Evolutionary conservation across 2,888 invertebrate species (phyloP), one percentile per base, ranked within the genome.

Genomic region (Heliconius hortense): DNA sequence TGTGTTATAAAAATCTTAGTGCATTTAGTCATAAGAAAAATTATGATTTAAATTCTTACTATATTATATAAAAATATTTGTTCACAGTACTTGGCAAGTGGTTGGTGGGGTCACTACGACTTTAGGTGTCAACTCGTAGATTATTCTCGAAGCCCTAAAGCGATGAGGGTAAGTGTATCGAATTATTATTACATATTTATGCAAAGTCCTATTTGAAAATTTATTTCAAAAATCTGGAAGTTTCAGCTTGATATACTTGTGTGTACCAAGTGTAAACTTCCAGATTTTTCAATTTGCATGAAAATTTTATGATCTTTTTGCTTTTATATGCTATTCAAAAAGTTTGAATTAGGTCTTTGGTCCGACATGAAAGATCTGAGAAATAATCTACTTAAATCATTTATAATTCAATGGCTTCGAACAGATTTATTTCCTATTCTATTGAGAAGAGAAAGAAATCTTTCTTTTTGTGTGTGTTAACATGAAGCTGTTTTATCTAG

Each of bases 121-220:
- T 96, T 97, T 84, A 95, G 95, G 78, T 98, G 98, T 90, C 97
- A 98, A 90, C 97, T 97, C n/a, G 97, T 98, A 67, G 98, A 98
- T 89, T 97, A 97, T 85, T 96, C 97, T 4, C 92, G 95, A 71
- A 95, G 94, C 84, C 96, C 97, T 1, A 89, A 95, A 85, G 98
- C 97, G 18, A 88, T 97, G 90, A 95, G 97, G 88, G 95, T 95
- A 91, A 89, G 95, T 91, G 78, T 21, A 24, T 56, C 31, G 13
- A 28, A 28, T 8, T 24, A 67, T 11, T 43, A 39, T 43, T 5
- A 43, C 1, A 24, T 43, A 39, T 18, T 8, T 24, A 8, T 43
- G 3, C 26, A 67, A 67, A 43, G 31, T 18, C 1, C 5, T 31
- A 3, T 21, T 28, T 62, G 28, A 62, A 62, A 26, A 28, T 2